phyloP scores from a whole-genome alignment of 1,140 invertebrate species.

The Zaprionus davidi region DNA sequence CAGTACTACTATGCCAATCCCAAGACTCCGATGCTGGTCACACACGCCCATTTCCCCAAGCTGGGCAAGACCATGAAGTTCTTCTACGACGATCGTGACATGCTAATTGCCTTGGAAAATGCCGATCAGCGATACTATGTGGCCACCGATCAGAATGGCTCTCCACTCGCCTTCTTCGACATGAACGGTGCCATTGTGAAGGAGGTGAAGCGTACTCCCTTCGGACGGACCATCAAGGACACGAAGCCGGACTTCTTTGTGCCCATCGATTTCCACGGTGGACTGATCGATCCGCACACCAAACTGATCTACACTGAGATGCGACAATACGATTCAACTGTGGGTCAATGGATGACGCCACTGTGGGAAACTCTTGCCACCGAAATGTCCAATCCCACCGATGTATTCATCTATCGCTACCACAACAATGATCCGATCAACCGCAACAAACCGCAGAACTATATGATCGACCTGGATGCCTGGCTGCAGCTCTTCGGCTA shows the following conservation, averaged over 20 bases:
- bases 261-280: conserved; percentile 96
- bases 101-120: conserved; percentile 92
- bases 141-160: conserved; percentile 96
- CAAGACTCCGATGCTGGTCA: conserved; percentile 90
- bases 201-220: conserved; percentile 95
- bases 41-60: conserved; percentile 96
- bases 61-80: conserved; percentile 91
- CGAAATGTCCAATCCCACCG: conserved; percentile 91
- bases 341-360: conserved; percentile 97
- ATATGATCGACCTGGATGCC: conserved; percentile 92
- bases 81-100: conserved; percentile 93
- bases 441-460: conserved; percentile 89
- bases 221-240: conserved; percentile 94
- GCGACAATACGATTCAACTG: conserved; percentile 95
- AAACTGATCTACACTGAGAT: conserved; percentile 91
- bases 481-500: conserved; percentile 96
- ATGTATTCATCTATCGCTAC: conserved; percentile 96
- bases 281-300: conserved; percentile 92
- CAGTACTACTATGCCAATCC: conserved; percentile 98
- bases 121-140: conserved; percentile 94
- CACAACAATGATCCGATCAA: conserved; percentile 97
- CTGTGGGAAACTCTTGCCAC: conserved; percentile 94
- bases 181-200: conserved; percentile 95
- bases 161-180: conserved; percentile 95
- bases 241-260: conserved; percentile 96